Conservation (phyloP, 1,140 invertebrate genomes). For the Drosophila nikananu region DNA sequence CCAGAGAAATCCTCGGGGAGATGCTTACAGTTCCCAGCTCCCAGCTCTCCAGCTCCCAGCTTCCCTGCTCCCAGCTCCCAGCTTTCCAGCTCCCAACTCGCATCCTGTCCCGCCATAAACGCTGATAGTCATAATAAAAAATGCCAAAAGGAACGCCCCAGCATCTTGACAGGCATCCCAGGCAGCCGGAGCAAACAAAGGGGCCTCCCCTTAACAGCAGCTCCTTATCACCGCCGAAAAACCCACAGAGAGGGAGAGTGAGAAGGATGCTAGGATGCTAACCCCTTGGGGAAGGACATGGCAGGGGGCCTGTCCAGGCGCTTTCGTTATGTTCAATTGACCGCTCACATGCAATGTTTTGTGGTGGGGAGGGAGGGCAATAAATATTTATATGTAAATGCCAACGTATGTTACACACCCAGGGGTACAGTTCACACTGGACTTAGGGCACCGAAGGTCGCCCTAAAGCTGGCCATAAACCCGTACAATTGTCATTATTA, state of each 20-base stretch:
- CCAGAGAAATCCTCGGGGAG: slow-evolving; percentile 62
- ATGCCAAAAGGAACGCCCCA: slow-evolving; percentile 32
- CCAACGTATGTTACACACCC: slow-evolving; percentile 26
- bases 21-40: neutral
- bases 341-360: slow-evolving; percentile 68
- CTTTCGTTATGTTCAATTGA: slow-evolving; percentile 61
- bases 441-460: slow-evolving; percentile 10
- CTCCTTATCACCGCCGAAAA: slow-evolving; percentile 57
- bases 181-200: slow-evolving; percentile 55
- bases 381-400: slow-evolving; percentile 63
- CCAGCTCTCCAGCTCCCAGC: neutral
- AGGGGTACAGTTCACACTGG: slow-evolving; percentile 66
- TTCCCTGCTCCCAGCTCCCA: neutral
- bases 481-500: slow-evolving; percentile 21
- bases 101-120: slow-evolving; percentile 54
- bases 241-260: slow-evolving; percentile 1
- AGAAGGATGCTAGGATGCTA: no score
- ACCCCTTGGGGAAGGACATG: slow-evolving; percentile 47
- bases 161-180: slow-evolving; percentile 14
- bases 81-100: slow-evolving; percentile 5
- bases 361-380: slow-evolving; percentile 40
- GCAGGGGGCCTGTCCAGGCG: slow-evolving; percentile 17
- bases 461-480: slow-evolving; percentile 27
- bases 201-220: slow-evolving; percentile 39
- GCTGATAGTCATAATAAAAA: slow-evolving; percentile 76